These are phyloP conservation scores for Lutraria rhynchaena DNA, from an alignment of 1,140 invertebrate genomes.

Conservation along the genomic window DNA sequence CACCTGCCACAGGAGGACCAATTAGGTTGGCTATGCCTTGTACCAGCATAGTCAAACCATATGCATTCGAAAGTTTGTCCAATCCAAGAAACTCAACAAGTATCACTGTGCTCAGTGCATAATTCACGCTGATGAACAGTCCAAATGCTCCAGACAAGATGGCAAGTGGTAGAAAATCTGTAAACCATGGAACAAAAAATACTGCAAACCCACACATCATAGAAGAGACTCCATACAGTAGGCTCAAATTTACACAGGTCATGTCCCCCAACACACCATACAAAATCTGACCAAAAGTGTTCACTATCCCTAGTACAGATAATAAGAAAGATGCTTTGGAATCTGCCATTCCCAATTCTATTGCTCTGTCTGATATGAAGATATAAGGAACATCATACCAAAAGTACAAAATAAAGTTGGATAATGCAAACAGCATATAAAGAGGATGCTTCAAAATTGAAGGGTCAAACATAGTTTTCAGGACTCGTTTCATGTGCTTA, in stretches of 20 bases:
- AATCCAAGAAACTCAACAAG: conserved; percentile 80
- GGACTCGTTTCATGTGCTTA: conserved; percentile 59
- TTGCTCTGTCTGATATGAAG: conserved; percentile 75
- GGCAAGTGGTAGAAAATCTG: conserved; percentile 65
- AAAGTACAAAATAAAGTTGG: conserved; percentile 78
- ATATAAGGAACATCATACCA: conserved; percentile 79
- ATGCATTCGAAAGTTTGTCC: conserved; percentile 80
- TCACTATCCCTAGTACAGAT: conserved; percentile 92
- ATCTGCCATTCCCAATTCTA: conserved; percentile 76
- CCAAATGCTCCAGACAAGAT: conserved; percentile 75
- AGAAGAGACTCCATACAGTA: conserved; percentile 76
- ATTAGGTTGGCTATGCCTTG: conserved; percentile 80
- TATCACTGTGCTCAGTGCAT: conserved; percentile 78
- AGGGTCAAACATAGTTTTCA: conserved; percentile 76
- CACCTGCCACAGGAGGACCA: conserved; percentile 80
- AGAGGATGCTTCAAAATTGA: conserved; percentile 64
- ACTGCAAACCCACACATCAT: conserved; percentile 70
- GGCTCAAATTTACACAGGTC: conserved; percentile 79
- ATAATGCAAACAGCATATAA: conserved; percentile 72
- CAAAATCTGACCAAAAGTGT: conserved; percentile 88
- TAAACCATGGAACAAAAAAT: conserved; percentile 70
- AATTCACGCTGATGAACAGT: conserved; percentile 81
- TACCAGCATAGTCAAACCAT: conserved; percentile 79
- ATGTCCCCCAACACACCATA: conserved; percentile 93
- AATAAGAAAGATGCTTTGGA: conserved; percentile 93